Conservation (phyloP, 2,113 vertebrate species). For the Ceuthmochares aereus region DNA sequence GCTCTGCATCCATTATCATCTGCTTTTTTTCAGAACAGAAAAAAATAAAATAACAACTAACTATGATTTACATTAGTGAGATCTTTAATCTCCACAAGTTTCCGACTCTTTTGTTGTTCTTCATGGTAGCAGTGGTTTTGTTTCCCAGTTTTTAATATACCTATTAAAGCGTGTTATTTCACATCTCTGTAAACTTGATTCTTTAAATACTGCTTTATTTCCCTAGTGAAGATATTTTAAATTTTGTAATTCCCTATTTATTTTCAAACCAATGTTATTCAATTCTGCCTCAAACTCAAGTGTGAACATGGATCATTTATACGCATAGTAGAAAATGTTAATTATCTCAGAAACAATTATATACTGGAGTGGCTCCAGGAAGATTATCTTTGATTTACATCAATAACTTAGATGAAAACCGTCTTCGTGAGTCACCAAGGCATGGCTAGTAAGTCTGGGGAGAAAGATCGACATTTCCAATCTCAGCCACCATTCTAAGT, state of each 20-base stretch:
- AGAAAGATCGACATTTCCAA: not conserved
- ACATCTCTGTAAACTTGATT: conserved; percentile 60
- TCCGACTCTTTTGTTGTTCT: conserved; percentile 6
- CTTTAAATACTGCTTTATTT: conserved; percentile 62
- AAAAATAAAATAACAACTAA: conserved; percentile 32
- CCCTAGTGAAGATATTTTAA: conserved; percentile 26
- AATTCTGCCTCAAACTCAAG: conserved; percentile 34
- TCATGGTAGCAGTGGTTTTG: not conserved
- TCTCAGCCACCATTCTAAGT: not conserved
- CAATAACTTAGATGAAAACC: conserved; percentile 13
- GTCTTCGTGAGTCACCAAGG: not conserved
- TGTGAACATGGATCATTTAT: conserved; percentile 37
- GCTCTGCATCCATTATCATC: conserved; percentile 70
- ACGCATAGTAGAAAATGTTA: not conserved
- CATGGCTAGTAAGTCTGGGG: not conserved
- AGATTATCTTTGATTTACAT: conserved; percentile 60
- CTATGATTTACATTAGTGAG: not conserved
- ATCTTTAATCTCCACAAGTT: conserved; percentile 45
- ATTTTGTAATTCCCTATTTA: conserved; percentile 65
- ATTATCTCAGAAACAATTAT: conserved; percentile 56
- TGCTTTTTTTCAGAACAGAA: conserved; percentile 66
- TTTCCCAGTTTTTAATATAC: conserved; percentile 37
- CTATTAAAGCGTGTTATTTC: conserved; percentile 24
- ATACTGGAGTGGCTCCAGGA: conserved; percentile 38
- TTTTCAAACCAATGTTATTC: conserved; percentile 64